Evolutionary conservation across 1,140 invertebrate species (phyloP), one percentile per base, ranked within the genome.

Genomic region (Tetramorium parvispinum): DNA sequence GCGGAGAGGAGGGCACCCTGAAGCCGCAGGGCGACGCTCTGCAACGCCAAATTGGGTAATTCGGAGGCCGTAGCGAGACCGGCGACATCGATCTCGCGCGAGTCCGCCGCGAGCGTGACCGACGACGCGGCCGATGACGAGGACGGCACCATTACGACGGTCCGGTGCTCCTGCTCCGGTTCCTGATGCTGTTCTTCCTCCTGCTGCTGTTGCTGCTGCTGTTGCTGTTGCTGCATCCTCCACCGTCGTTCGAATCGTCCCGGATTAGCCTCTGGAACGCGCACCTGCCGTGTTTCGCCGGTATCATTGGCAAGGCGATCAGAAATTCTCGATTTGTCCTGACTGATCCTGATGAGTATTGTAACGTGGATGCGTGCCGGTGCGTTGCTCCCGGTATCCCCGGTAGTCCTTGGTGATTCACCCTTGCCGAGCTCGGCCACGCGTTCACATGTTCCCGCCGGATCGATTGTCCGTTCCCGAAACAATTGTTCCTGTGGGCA

Each of bases 1-100:
- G 97, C 97, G 88, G 96, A 97, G 93, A 98, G 96, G 95, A 98
- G 97, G 2, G 97, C 97, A 90, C 97, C 97, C 93, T 97, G 97
- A 43, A 98, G 94, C 3, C 97, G 97, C 66, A 98, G 95, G 16
- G 97, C 97, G 13, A 95, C 94, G 61, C 94, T 95, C 81, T 95
- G 95, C 2, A 95, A 46, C 6, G 94, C 94, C 18, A 95, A 63
- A 90, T 92, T 94, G 2, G 94, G 93, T 51, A 95, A 61, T 43
- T 90, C 91, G 46, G 87, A 70, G 55, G 89, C 77, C 2, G 91
- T 85, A 46, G 63, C 10, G 89, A 77, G 46, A 57, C 46, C 63
- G 51, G 61, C 49, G 13, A 90, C 65, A 43, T 85, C 63, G 79
- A 75, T 51, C 65, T 90, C 86, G 18, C 65, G 40, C 0, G 78